Conservation (phyloP, 2,888 invertebrate genomes). For the Mesoligia furuncula region DNA sequence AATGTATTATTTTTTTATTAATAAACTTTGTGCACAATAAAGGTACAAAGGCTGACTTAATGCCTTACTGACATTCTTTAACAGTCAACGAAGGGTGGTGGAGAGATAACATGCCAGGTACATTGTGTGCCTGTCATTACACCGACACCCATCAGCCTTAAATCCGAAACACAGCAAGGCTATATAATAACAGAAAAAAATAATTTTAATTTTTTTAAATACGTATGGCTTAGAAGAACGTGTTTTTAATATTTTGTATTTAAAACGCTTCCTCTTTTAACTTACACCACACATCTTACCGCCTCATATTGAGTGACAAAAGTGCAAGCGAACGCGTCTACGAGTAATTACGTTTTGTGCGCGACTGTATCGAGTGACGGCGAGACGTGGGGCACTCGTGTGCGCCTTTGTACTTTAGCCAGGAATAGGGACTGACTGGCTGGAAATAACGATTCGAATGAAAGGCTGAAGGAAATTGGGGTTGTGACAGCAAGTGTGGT, state of each 20-base stretch:
- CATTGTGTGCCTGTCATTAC: background rate
- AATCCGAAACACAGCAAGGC: background rate
- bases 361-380: constrained; percentile 58
- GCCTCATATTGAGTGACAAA: constrained; percentile 56
- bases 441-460: background rate
- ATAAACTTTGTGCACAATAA: background rate
- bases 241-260: background rate
- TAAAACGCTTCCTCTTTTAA: background rate
- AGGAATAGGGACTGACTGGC: constrained; percentile 10
- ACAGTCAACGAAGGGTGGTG: background rate
- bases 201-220: too few species aligned
- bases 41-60: background rate
- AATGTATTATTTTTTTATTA: background rate
- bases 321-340: constrained; percentile 62
- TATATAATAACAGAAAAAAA: background rate
- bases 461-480: background rate
- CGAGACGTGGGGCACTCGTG: constrained; percentile 52
- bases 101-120: background rate
- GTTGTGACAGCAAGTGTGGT: too few species aligned
- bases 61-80: too few species aligned
- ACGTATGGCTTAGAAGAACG: background rate
- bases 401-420: constrained; percentile 39
- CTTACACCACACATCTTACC: constrained; percentile 39
- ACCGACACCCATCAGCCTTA: background rate
- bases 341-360: constrained; percentile 54